Evolutionary conservation across 1,140 invertebrate genomes (phyloP).

Genomic region (Drosophila rufa): DNA sequence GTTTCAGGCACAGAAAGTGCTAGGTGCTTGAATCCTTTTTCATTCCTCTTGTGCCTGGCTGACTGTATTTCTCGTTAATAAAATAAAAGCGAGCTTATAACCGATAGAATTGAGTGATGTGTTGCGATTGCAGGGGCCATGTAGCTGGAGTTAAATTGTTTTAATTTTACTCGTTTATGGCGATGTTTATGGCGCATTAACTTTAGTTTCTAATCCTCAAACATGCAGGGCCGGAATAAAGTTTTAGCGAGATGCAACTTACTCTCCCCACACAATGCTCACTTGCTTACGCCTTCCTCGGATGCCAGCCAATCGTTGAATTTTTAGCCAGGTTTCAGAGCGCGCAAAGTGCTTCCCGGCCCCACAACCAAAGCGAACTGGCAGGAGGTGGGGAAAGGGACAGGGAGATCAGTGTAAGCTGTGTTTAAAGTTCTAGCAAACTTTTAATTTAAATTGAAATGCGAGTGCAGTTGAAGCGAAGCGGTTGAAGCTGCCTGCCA

Average conservation of each 20-base stretch:
- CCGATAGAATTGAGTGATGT: slow-evolving; percentile 5
- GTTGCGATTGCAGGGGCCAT: slow-evolving; percentile 35
- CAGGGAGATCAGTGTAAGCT: slow-evolving; percentile 35
- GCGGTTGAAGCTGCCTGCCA: slow-evolving; percentile 34
- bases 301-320: slow-evolving; percentile 60
- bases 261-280: slow-evolving; percentile 28
- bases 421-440: slow-evolving; percentile 69
- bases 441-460: slow-evolving; percentile 79
- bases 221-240: slow-evolving; percentile 15
- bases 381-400: too few species aligned
- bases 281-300: slow-evolving; percentile 65
- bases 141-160: slow-evolving; percentile 52
- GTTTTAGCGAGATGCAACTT: slow-evolving; percentile 50
- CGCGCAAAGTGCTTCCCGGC: slow-evolving; percentile 35
- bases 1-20: slow-evolving; percentile 44
- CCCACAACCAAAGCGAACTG: neutral
- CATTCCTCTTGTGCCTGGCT: neutral
- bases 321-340: slow-evolving; percentile 50
- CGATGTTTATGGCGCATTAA: slow-evolving; percentile 54
- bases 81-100: slow-evolving; percentile 50
- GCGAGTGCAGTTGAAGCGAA: slow-evolving; percentile 54
- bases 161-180: slow-evolving; percentile 46
- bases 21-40: slow-evolving; percentile 28
- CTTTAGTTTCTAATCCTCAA: slow-evolving; percentile 17
- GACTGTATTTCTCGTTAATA: slow-evolving; percentile 37